Percentiles rank a stretch among this genome's conserved stretches.
phyloP scores from a whole-genome alignment of 2,888 invertebrate species.

The Ametastegia equiseti region DNA sequence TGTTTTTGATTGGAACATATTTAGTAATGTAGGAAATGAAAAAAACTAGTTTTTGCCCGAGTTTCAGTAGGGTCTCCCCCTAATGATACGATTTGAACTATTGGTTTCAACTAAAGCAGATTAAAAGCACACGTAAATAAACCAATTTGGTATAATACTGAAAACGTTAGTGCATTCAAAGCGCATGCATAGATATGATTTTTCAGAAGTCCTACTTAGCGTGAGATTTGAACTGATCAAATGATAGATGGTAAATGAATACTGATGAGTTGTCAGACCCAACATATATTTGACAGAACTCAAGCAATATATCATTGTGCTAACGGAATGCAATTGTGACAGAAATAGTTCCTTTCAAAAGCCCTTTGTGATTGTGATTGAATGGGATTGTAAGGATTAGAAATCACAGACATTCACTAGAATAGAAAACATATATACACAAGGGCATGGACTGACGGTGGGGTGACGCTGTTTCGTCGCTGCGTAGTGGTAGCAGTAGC shows the following conservation, averaged over 20 bases:
- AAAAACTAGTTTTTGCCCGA: too few relatives aligned
- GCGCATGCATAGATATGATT: slow-evolving; percentile 9
- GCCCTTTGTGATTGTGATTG: neutral
- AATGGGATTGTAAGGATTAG: neutral
- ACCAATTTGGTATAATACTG: slow-evolving; percentile 2
- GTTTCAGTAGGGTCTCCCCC: too few relatives aligned
- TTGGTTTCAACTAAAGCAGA: neutral
- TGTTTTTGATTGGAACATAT: too few relatives aligned
- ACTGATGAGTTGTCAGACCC: too few relatives aligned
- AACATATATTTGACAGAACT: neutral
- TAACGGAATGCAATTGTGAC: neutral
- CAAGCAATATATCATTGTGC: neutral
- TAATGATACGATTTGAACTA: too few relatives aligned
- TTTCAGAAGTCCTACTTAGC: neutral
- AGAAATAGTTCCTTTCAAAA: neutral
- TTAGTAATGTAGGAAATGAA: too few relatives aligned
- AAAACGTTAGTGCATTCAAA: neutral
- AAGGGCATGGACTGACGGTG: slow-evolving; percentile 77
- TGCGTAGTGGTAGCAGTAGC: slow-evolving; percentile 69
- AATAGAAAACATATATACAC: slow-evolving; percentile 52
- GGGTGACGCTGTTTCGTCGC: slow-evolving; percentile 78
- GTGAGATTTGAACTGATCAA: neutral
- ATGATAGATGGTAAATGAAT: neutral
- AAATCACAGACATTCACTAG: slow-evolving; percentile 35
- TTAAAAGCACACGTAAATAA: slow-evolving; percentile 11